These are phyloP conservation scores for Vanessa tameamea DNA, from an alignment of 1,140 invertebrate genomes.

Conservation along the genomic window DNA sequence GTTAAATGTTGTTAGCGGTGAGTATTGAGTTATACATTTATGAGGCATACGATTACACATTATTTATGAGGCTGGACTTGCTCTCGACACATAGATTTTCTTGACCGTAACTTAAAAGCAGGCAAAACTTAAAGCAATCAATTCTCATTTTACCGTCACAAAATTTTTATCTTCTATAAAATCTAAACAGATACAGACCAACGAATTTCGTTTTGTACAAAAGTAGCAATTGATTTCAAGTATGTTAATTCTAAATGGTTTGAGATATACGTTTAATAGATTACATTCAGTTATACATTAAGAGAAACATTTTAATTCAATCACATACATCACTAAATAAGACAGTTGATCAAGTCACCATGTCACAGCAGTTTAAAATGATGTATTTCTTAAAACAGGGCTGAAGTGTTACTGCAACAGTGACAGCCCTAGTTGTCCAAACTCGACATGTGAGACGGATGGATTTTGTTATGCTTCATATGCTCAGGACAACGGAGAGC, in stretches of 20 bases:
- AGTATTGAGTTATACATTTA: conserved; percentile 28
- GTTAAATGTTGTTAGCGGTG: conserved; percentile 56
- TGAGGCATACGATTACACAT: not conserved
- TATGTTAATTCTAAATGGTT: not conserved
- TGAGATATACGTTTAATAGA: not conserved
- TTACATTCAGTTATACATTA: too few species aligned
- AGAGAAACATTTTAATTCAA: not conserved
- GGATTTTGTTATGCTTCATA: conserved; percentile 93
- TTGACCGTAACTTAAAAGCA: not conserved
- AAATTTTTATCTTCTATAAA: not conserved
- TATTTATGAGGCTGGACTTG: conserved; percentile 1
- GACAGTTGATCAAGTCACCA: not conserved
- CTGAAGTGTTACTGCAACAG: conserved; percentile 75
- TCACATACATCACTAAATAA: not conserved
- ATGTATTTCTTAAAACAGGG: conserved; percentile 43
- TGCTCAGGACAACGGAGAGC: conserved; percentile 82
- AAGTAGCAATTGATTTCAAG: not conserved
- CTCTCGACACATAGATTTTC: not conserved
- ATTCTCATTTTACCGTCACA: not conserved
- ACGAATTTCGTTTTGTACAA: too few species aligned
- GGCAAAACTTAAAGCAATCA: not conserved
- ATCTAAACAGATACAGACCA: not conserved
- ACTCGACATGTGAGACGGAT: conserved; percentile 92
- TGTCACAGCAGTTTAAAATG: not conserved
- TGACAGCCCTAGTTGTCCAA: conserved; percentile 77